These are phyloP conservation scores for Adoxophyes honmai DNA, from an alignment of 1,140 invertebrate species.

Conservation along the genomic window DNA sequence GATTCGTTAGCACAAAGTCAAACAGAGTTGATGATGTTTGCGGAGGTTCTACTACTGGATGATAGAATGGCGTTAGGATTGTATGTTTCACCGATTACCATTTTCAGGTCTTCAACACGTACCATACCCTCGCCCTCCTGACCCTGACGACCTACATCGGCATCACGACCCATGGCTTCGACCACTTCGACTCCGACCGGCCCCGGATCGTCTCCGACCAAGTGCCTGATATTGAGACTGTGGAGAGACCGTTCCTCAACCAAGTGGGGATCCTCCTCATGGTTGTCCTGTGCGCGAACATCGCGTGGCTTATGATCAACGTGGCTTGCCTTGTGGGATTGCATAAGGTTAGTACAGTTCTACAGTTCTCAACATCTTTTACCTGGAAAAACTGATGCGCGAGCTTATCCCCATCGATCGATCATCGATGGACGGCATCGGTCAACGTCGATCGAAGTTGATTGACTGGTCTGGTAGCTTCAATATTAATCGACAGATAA, in stretches of 20 bases:
- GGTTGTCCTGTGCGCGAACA: constrained; percentile 21
- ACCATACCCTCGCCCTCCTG: constrained; percentile 26
- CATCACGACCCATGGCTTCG: constrained; percentile 27
- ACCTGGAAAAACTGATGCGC: neutral
- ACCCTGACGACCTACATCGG: constrained; percentile 24
- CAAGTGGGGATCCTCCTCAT: constrained; percentile 21
- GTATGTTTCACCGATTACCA: too few species aligned
- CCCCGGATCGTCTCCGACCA: constrained; percentile 3
- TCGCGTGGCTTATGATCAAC: constrained; percentile 31
- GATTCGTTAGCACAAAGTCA: too few species aligned
- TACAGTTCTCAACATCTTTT: too few species aligned
- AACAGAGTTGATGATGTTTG: too few species aligned
- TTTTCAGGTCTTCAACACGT: constrained; percentile 20
- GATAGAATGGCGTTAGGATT: too few species aligned
- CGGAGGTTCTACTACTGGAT: too few species aligned
- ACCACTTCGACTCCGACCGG: constrained; percentile 23
- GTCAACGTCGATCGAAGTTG: too few species aligned
- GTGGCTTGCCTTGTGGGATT: constrained; percentile 31
- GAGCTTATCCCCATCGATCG: too few species aligned
- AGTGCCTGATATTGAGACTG: constrained; percentile 15
- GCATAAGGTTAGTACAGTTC: constrained; percentile 37
- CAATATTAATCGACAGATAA: too few species aligned
- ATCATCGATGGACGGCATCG: too few species aligned
- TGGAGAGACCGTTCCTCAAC: constrained; percentile 23
- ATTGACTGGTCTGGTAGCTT: too few species aligned